A percentile compares a stretch with the other conserved stretches of the same genome.
Conservation (phyloP, 1,140 invertebrate species). For the Oncopeltus fasciatus region DNA sequence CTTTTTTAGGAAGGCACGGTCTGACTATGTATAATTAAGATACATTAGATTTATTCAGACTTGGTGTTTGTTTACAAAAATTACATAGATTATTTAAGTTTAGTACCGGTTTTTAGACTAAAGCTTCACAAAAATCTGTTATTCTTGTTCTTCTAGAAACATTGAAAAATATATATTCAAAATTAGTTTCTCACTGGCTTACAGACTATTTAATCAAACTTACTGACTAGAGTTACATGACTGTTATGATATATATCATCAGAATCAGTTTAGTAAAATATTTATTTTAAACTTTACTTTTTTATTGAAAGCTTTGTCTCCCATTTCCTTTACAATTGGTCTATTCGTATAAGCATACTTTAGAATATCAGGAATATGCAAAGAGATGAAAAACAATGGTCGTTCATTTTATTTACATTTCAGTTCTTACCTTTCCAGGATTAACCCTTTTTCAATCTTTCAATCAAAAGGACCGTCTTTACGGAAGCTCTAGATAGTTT, state of each 20-base stretch:
- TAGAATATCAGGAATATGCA: neutral
- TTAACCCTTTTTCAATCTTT: neutral
- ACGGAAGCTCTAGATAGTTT: neutral
- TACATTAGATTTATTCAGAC: neutral
- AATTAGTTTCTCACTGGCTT: neutral
- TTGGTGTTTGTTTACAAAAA: neutral
- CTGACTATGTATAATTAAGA: neutral
- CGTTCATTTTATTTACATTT: neutral
- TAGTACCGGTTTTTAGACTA: neutral
- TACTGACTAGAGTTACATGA: neutral
- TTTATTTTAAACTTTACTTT: neutral
- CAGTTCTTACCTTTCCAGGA: neutral
- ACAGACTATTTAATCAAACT: neutral
- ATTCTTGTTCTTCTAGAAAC: neutral
- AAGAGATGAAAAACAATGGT: conserved; percentile 6
- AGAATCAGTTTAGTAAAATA: neutral
- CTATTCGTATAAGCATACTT: neutral
- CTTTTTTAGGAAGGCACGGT: neutral
- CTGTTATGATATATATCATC: too few species aligned
- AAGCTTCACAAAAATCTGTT: neutral
- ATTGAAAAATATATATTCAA: conserved; percentile 5
- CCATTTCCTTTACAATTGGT: neutral
- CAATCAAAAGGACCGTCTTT: neutral
- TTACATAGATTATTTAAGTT: neutral
- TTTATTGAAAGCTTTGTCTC: neutral